Conservation (phyloP, 2,888 invertebrate species). For the Opisthograptis luteolata region DNA sequence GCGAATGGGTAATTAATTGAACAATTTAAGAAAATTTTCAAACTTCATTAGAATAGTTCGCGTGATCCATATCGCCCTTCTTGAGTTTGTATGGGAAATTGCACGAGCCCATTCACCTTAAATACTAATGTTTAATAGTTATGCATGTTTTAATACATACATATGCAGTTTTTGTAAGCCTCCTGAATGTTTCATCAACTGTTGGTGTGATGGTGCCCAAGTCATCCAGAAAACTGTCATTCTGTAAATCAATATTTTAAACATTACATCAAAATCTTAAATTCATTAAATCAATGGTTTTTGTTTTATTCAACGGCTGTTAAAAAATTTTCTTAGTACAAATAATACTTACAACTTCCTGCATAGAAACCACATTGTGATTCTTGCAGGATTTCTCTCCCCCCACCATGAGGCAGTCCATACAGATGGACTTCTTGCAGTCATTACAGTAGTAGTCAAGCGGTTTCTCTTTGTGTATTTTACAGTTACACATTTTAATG, state of each 20-base stretch:
- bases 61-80: too few relatives aligned
- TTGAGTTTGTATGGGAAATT: too few relatives aligned
- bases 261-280: too few relatives aligned
- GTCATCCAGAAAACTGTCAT: slow-evolving; percentile 59
- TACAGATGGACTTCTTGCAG: slow-evolving; percentile 68
- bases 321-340: not conserved
- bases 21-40: too few relatives aligned
- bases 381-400: slow-evolving; percentile 74
- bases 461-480: slow-evolving; percentile 59
- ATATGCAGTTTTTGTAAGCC: slow-evolving; percentile 71
- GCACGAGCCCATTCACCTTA: too few relatives aligned
- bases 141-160: too few relatives aligned
- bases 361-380: slow-evolving; percentile 66
- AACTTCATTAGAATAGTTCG: too few relatives aligned
- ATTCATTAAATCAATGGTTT: too few relatives aligned
- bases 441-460: slow-evolving; percentile 73
- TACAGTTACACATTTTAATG: slow-evolving; percentile 56
- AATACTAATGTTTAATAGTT: too few relatives aligned
- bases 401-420: slow-evolving; percentile 75
- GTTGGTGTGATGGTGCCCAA: slow-evolving; percentile 59
- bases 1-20: too few relatives aligned
- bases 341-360: slow-evolving; percentile 63
- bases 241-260: slow-evolving; percentile 65
- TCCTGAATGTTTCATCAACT: slow-evolving; percentile 67
- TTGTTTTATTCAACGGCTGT: too few relatives aligned